Conservation (phyloP, 2,888 invertebrate species). For the Tigriopus californicus region DNA sequence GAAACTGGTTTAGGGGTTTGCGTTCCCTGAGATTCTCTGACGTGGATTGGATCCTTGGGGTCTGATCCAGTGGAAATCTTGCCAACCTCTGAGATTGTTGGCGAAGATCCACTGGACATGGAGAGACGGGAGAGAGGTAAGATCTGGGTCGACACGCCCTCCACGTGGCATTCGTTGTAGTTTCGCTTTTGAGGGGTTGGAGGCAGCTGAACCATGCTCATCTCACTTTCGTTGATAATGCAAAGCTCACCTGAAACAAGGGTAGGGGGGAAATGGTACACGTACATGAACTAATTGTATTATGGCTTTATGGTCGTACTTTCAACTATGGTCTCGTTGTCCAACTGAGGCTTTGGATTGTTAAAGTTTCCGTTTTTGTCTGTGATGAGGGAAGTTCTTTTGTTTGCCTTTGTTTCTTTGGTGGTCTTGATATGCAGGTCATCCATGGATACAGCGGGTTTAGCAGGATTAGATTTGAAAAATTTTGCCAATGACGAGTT, state of each 20-base stretch:
- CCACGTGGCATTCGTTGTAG: not conserved
- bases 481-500: not conserved
- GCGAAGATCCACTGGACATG: not conserved
- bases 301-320: not conserved
- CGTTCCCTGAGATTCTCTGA: not conserved
- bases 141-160: conserved; percentile 5
- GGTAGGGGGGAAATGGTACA: too few relatives aligned
- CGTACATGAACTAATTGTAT: too few relatives aligned
- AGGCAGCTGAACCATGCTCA: not conserved
- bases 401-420: not conserved
- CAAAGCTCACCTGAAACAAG: not conserved
- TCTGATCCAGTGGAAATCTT: not conserved
- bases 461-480: not conserved
- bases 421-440: not conserved
- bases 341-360: not conserved
- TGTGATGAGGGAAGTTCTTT: not conserved
- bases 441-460: not conserved
- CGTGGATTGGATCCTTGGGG: not conserved
- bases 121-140: not conserved
- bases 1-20: not conserved
- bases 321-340: not conserved
- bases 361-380: not conserved
- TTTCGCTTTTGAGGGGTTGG: not conserved
- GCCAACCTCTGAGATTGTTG: not conserved
- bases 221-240: not conserved